Evolutionary conservation across 2,113 vertebrate genomes (phyloP).

Genomic region (Lipophrys pholis): DNA sequence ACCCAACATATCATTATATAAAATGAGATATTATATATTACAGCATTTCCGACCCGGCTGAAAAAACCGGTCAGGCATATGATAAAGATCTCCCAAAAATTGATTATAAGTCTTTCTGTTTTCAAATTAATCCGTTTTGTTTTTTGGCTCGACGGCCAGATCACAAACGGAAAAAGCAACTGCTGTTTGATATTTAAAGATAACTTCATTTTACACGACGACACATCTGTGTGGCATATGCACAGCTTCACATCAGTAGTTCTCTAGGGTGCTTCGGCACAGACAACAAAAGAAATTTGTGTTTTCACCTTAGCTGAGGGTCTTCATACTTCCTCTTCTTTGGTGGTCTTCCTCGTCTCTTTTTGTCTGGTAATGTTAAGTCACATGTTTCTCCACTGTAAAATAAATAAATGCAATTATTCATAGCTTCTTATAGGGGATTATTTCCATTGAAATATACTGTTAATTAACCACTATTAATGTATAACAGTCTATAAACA

Average conservation of each 20-base stretch:
- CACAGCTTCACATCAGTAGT: not conserved
- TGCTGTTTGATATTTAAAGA: not conserved
- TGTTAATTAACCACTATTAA: slow-evolving; percentile 41
- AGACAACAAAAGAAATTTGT: not conserved
- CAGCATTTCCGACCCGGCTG: too few relatives aligned
- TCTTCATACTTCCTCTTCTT: slow-evolving; percentile 92
- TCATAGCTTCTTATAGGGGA: slow-evolving; percentile 17
- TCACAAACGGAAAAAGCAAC: not conserved
- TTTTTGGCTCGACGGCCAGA: too few relatives aligned
- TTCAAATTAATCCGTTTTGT: too few relatives aligned
- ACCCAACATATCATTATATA: too few relatives aligned
- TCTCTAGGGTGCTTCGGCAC: not conserved
- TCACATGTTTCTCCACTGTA: slow-evolving; percentile 70
- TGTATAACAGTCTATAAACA: slow-evolving; percentile 28
- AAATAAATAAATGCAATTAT: slow-evolving; percentile 4
- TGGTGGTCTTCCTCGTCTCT: slow-evolving; percentile 92
- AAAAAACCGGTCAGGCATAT: too few relatives aligned
- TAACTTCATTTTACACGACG: not conserved
- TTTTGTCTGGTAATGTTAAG: slow-evolving; percentile 82
- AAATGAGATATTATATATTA: too few relatives aligned
- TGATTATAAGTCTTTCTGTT: too few relatives aligned
- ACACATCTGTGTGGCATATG: slow-evolving; percentile 30
- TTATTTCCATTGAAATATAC: slow-evolving; percentile 13
- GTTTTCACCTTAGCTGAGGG: slow-evolving; percentile 80
- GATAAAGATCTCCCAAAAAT: too few relatives aligned